Conservation (phyloP, 2,888 invertebrate genomes). For the Carpatolechia fugitivella region DNA sequence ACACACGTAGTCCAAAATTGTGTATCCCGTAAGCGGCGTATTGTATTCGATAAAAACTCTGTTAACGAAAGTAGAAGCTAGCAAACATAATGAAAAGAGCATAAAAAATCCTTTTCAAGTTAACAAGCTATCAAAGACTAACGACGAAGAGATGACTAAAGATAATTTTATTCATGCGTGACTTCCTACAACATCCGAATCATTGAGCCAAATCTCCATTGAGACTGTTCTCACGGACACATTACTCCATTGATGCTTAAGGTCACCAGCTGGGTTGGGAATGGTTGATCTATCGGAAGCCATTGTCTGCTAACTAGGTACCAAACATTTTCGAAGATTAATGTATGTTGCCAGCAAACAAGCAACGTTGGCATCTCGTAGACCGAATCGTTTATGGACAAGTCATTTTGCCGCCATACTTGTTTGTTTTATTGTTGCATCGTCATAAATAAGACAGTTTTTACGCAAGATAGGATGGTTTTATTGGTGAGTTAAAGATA, state of each 20-base stretch:
- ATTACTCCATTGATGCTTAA: constrained; percentile 10
- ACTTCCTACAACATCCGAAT: constrained; percentile 10
- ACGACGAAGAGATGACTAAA: neutral
- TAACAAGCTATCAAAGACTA: neutral
- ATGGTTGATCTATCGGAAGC: neutral
- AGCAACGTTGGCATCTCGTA: neutral
- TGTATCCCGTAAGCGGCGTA: no score
- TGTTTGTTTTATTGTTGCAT: constrained; percentile 23
- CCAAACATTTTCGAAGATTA: constrained; percentile 8
- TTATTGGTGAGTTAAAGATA: constrained; percentile 6
- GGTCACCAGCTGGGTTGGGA: constrained; percentile 6
- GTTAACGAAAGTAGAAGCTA: no score
- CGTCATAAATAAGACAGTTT: constrained; percentile 20
- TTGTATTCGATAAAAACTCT: no score
- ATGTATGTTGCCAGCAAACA: neutral
- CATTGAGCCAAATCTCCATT: constrained; percentile 11
- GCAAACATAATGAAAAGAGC: no score
- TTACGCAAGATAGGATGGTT: neutral
- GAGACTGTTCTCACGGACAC: constrained; percentile 1
- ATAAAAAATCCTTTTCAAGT: neutral
- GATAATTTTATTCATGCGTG: constrained; percentile 5
- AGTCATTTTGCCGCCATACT: constrained; percentile 23
- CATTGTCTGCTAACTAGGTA: neutral
- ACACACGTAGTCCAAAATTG: no score
- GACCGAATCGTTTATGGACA: constrained; percentile 25